Evolutionary conservation across 2,888 invertebrate genomes (phyloP).

Genomic region (Helobdella robusta): DNA sequence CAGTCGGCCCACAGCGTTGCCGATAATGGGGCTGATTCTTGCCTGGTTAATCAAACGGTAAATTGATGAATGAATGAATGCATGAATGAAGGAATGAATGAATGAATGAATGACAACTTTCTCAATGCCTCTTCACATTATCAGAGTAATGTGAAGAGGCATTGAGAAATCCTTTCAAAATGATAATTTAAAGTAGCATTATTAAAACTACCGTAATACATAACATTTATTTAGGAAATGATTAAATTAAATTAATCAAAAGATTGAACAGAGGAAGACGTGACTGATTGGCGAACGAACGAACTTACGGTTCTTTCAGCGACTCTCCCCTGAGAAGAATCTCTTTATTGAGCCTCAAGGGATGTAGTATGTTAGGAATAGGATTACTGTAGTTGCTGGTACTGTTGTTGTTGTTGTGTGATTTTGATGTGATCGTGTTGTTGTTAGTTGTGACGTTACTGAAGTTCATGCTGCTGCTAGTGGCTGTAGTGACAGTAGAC

Average conservation of each 20-base stretch:
- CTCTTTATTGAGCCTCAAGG: no score
- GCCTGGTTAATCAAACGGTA: constrained; percentile 19
- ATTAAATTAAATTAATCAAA: no score
- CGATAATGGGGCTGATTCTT: constrained; percentile 31
- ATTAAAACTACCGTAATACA: no score
- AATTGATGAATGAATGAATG: neutral
- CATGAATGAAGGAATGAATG: constrained; percentile 2
- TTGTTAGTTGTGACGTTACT: neutral
- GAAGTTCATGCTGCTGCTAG: neutral
- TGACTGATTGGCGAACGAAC: no score
- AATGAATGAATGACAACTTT: neutral
- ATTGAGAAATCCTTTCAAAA: no score
- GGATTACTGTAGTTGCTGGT: neutral
- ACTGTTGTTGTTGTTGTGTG: neutral
- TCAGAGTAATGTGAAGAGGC: no score
- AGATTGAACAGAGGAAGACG: no score
- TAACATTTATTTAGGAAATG: no score
- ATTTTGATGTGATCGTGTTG: neutral
- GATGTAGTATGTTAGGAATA: neutral
- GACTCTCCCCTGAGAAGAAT: no score
- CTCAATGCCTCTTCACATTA: neutral
- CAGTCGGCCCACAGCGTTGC: constrained; percentile 33
- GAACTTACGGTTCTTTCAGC: no score
- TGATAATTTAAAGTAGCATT: no score
- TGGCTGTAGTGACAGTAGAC: neutral